Percentiles rank a stretch among this genome's conserved stretches.
phyloP scores from a whole-genome alignment of 2,888 invertebrate species.

The Perdita meconis region DNA sequence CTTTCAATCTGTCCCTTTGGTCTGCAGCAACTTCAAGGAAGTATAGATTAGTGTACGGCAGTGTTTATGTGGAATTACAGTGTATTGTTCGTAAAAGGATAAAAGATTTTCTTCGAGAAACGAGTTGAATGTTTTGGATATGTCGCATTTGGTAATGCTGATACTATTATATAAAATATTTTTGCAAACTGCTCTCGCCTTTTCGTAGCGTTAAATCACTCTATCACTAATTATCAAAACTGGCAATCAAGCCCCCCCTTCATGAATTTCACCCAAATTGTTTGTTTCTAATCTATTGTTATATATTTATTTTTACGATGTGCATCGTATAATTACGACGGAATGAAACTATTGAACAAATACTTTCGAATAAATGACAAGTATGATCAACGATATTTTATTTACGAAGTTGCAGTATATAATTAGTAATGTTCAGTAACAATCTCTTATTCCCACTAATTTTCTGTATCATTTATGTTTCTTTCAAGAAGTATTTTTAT shows the following conservation, averaged over 20 bases:
- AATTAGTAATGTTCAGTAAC: neutral
- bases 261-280: constrained; percentile 2
- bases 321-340: neutral
- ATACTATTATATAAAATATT: neutral
- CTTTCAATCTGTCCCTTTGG: constrained; percentile 6
- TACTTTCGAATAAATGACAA: neutral
- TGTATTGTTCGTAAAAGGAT: constrained; percentile 44
- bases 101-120: constrained; percentile 59
- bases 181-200: neutral
- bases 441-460: neutral
- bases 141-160: constrained; percentile 75
- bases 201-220: neutral
- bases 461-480: neutral
- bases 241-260: constrained; percentile 1
- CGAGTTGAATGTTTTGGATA: constrained; percentile 73
- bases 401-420: neutral
- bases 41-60: constrained; percentile 25
- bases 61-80: constrained; percentile 37
- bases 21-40: constrained; percentile 56
- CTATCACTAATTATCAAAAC: neutral
- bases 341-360: neutral
- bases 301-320: neutral
- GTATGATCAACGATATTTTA: neutral
- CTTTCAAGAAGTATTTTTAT: neutral
- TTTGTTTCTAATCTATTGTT: constrained; percentile 10